Evolutionary conservation across 2,888 invertebrate genomes (phyloP).

Genomic region (Piscicola geometra): DNA sequence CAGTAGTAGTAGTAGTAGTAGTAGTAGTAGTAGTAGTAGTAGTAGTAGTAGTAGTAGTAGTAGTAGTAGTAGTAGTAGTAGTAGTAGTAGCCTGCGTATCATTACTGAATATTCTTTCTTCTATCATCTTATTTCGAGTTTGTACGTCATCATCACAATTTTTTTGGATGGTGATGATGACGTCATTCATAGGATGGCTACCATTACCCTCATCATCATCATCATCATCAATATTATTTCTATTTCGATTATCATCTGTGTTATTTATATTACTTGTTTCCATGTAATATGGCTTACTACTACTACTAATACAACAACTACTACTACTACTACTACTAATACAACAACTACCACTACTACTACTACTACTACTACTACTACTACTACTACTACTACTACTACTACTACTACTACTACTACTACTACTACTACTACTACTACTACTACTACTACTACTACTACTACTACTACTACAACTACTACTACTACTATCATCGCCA

Average conservation of each 20-base stretch:
- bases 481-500: background rate
- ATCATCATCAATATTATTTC: background rate
- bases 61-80: too few species aligned
- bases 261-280: background rate
- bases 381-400: slow-evolving; percentile 34
- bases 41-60: too few species aligned
- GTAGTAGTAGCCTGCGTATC: too few species aligned
- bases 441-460: slow-evolving; percentile 33
- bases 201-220: background rate
- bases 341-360: background rate
- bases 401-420: slow-evolving; percentile 33
- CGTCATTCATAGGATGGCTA: background rate
- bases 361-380: slow-evolving; percentile 31
- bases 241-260: background rate
- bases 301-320: slow-evolving; percentile 33
- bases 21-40: too few species aligned
- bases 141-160: too few species aligned
- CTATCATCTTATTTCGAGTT: too few species aligned
- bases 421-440: slow-evolving; percentile 33
- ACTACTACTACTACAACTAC: slow-evolving; percentile 27
- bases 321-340: slow-evolving; percentile 28
- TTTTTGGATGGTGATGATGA: too few species aligned
- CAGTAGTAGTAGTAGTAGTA: too few species aligned
- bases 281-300: too few species aligned
- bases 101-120: too few species aligned